Base-by-base conservation (phyloP, 1,140 invertebrate species). In the Brevipalpus yothersi region DNA sequence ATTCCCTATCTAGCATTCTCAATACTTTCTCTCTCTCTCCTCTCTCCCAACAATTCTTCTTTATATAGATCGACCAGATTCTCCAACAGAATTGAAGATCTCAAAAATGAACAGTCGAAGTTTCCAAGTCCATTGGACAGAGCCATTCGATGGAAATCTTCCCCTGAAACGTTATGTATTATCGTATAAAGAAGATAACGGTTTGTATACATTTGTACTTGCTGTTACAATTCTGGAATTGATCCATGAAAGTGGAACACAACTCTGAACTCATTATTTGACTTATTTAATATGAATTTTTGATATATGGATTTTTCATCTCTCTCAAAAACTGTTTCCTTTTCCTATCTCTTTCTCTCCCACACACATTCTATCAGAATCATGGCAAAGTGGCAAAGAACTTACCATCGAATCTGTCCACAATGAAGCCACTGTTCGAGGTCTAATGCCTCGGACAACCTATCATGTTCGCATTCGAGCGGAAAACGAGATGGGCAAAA, bases 391-490 rank as follows among this genome's bases (percentile, higher is more conserved):
- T 41, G 15, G 53, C 8, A 57, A 57, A 39, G 56, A 57, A 21
- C 21, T 57, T 57, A 41, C 23, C 8, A 45, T 64, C 5, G 63
- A 62, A 39, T 17, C 41, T 1, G 58, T 41, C 10, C 43, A 56
- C 23, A 61, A 19, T 17, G 45, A 59, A 39, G 41, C 56, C 41
- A 23, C 23, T 12, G 43, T 57, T 21, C 40, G 58, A 11, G 64
- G 63, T 40, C 63, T 96, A 1, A 78, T 82, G 66, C 90, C 92
- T n/a, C 84, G 89, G 4, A 92, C 86, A 0, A 85, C 84, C 1
- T 96, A 95, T 69, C 82, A 84, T 68, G 94, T 96, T 71, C 76
- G 91, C 58, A 88, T 97, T 59, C 82, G 90, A 72, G 92, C 90
- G 1, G 91, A 84, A 9, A 96, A 97, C 70, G 93, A 98, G 69